These are phyloP conservation scores for Drosophila kurseongensis DNA, from an alignment of 1,140 invertebrate genomes.

Conservation along the genomic window DNA sequence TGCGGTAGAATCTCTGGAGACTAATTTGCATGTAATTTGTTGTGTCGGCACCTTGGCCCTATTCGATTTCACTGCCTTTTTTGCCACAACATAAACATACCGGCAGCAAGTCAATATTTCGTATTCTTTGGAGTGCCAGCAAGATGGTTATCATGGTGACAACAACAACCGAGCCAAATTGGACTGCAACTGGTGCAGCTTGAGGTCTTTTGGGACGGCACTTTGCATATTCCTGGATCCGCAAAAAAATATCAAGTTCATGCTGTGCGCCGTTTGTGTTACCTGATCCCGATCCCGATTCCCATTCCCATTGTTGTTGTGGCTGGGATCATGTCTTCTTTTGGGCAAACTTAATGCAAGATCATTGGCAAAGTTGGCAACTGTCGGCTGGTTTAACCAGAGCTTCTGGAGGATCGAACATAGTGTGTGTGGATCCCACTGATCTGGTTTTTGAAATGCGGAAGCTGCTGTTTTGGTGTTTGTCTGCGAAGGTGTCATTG, in stretches of 20 bases:
- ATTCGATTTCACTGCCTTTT: slow-evolving; percentile 20
- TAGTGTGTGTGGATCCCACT: slow-evolving; percentile 6
- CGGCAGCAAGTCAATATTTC: slow-evolving; percentile 64
- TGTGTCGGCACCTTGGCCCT: slow-evolving; percentile 41
- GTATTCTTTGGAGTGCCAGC: slow-evolving; percentile 18
- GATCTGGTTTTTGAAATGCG: slow-evolving; percentile 53
- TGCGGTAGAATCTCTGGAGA: not conserved
- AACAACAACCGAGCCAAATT: slow-evolving; percentile 70
- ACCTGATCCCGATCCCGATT: slow-evolving; percentile 34
- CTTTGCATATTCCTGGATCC: slow-evolving; percentile 65
- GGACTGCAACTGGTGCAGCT: slow-evolving; percentile 36
- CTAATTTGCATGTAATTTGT: slow-evolving; percentile 78
- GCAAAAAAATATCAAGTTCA: slow-evolving; percentile 29
- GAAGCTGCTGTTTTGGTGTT: slow-evolving; percentile 49
- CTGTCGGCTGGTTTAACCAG: slow-evolving; percentile 51
- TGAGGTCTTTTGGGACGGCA: slow-evolving; percentile 18
- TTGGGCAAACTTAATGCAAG: slow-evolving; percentile 49
- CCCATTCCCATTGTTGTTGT: slow-evolving; percentile 44
- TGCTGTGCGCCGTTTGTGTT: slow-evolving; percentile 37
- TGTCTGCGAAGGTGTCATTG: slow-evolving; percentile 58
- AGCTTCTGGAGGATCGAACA: slow-evolving; percentile 36
- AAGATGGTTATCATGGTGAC: slow-evolving; percentile 74
- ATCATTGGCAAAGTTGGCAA: slow-evolving; percentile 67
- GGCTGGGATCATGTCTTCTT: slow-evolving; percentile 59
- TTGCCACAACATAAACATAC: slow-evolving; percentile 8